Conservation (phyloP, 1,140 invertebrate genomes). For the Bilobella aurantiaca region DNA sequence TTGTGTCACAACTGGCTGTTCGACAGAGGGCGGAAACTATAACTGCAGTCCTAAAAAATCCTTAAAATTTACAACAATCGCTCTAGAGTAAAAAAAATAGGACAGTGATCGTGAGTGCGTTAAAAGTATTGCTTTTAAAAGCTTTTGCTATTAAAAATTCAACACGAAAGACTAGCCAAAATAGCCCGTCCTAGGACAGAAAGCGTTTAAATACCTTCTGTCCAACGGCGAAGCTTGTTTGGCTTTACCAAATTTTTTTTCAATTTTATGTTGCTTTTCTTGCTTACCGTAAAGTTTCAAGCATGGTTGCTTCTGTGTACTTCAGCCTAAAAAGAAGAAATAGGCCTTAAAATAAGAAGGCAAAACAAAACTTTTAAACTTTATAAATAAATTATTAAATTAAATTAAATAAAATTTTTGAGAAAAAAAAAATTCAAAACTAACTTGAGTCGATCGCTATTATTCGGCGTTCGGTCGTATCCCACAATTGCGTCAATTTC, state of each 20-base stretch:
- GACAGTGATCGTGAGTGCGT: too few species aligned
- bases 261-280: neutral
- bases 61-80: too few species aligned
- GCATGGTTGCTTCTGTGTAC: neutral
- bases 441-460: conserved; percentile 46
- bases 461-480: conserved; percentile 51
- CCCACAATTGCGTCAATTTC: conserved; percentile 69
- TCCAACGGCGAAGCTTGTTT: neutral
- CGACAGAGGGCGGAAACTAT: too few species aligned
- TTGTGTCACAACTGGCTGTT: neutral
- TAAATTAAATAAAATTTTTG: too few species aligned
- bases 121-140: too few species aligned
- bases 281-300: neutral
- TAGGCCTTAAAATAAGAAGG: too few species aligned
- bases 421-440: too few species aligned
- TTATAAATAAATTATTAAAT: too few species aligned
- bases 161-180: too few species aligned
- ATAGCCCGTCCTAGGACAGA: neutral
- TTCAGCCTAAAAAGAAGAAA: neutral
- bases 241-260: neutral
- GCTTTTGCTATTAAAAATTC: too few species aligned
- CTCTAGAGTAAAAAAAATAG: too few species aligned
- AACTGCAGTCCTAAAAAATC: too few species aligned
- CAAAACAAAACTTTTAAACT: neutral
- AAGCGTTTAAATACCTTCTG: neutral